Conservation (phyloP, 2,888 invertebrate genomes). For the Drosophila leonis region DNA sequence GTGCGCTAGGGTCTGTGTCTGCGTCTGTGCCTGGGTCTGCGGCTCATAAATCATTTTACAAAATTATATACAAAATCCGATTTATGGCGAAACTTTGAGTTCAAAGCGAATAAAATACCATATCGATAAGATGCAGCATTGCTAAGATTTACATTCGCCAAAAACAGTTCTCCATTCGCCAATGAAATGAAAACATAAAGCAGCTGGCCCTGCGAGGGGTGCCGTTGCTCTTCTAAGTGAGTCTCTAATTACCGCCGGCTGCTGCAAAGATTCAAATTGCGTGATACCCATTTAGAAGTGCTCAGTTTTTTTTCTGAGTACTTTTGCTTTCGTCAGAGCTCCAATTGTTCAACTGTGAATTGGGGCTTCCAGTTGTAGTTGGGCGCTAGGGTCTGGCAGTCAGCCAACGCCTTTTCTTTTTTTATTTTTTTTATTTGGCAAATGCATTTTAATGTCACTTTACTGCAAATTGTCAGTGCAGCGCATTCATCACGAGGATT, state of each 20-base stretch:
- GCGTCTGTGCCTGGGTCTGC: not conserved
- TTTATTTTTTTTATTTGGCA: slow-evolving; percentile 63
- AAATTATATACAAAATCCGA: slow-evolving; percentile 60
- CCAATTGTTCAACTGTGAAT: slow-evolving; percentile 39
- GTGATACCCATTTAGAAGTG: slow-evolving; percentile 40
- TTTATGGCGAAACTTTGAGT: slow-evolving; percentile 40
- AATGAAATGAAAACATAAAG: slow-evolving; percentile 16
- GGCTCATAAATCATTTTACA: slow-evolving; percentile 52
- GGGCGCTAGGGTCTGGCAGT: slow-evolving; percentile 45
- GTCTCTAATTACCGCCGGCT: slow-evolving; percentile 64
- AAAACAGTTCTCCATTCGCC: slow-evolving; percentile 20
- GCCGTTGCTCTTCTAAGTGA: slow-evolving; percentile 1
- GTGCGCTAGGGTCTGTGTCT: not conserved
- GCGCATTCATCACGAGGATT: slow-evolving; percentile 46
- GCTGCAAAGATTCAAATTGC: slow-evolving; percentile 52
- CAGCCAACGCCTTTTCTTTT: slow-evolving; percentile 48
- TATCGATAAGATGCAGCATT: slow-evolving; percentile 21
- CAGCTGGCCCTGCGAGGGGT: slow-evolving; percentile 24
- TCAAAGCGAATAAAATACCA: slow-evolving; percentile 47
- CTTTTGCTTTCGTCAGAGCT: slow-evolving; percentile 57
- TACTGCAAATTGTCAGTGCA: slow-evolving; percentile 60
- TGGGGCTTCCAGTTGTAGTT: slow-evolving; percentile 8
- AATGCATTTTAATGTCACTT: slow-evolving; percentile 74
- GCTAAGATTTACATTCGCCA: slow-evolving; percentile 27
- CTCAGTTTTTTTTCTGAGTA: not conserved